Base-by-base conservation (phyloP, 2,888 invertebrate genomes). In the Zele albiditarsus region DNA sequence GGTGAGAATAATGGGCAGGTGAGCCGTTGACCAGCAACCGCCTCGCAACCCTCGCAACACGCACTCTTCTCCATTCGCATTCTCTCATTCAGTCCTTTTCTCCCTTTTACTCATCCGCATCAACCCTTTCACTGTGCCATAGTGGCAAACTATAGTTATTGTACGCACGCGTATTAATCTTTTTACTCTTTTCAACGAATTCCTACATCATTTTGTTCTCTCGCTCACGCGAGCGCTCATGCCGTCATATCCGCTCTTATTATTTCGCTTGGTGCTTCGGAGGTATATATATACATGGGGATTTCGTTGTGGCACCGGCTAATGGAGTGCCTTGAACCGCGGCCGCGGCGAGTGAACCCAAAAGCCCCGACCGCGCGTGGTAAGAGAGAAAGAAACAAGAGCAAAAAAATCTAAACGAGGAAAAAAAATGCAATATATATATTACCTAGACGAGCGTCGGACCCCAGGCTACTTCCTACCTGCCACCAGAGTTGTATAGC, bases 241-340 rank as follows among this genome's bases (percentile, higher is more conserved):
- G 77, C 82, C 82, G 80, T 82, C 80, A 82, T 80, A 82, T 85
- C 83, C 85, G 85, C 81, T 83, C 79, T 82, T 83, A 84, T 85
- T 85, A 84, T 84, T 82, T 82, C 77, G 66, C 68, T 71, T 66
- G 75, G 58, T 70, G 67, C 33, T 28, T 58, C 53, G 46, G 20
- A 53, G 20, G 20, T 53, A 53, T 53, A 53, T 46, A 57, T 62
- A 74, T 74, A 69, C 71, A 27, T 27, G 62, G 57, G 68, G 31
- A 75, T 76, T 73, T 75, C 38, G 58, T 65, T 66, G 53, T 20
- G 73, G 66, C 33, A 58, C 63, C 68, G 57, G 68, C 75, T 81
- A 81, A 82, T 81, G 83, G 81, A 83, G 79, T 83, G 73, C 83
- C 81, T 82, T 78, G 80, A 82, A 82, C 81, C 75, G 58, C 66